Percentiles rank a stretch among this genome's conserved stretches.
phyloP scores from a whole-genome alignment of 2,888 invertebrate species.

The Brachypterus glaber region DNA sequence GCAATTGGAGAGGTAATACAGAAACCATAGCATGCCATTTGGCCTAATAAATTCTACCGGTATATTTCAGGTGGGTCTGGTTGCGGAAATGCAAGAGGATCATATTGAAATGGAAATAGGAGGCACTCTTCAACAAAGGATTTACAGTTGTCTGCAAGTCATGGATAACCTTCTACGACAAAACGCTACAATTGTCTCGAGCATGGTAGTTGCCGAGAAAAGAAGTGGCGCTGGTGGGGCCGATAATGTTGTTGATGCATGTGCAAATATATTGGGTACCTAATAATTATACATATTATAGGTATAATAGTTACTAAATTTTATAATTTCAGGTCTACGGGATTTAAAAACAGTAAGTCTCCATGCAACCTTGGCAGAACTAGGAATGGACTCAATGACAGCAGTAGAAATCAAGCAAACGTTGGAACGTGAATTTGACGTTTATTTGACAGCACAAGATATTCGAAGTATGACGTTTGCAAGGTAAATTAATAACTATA shows the following conservation, averaged over 20 bases:
- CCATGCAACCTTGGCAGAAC: constrained; percentile 69
- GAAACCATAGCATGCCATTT: too few species aligned
- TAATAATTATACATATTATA: background rate
- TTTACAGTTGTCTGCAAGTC: constrained; percentile 52
- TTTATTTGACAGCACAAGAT: constrained; percentile 77
- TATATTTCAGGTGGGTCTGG: constrained; percentile 47
- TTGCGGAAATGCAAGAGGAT: constrained; percentile 48
- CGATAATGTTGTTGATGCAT: constrained; percentile 61
- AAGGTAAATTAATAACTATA: constrained; percentile 39
- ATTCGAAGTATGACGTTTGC: constrained; percentile 72
- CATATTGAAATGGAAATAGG: constrained; percentile 40
- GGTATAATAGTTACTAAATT: background rate
- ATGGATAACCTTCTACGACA: constrained; percentile 64
- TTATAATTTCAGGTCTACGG: background rate
- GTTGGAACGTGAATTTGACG: constrained; percentile 79
- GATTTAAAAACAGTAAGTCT: constrained; percentile 61
- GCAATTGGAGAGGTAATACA: constrained; percentile 76
- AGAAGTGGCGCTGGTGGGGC: constrained; percentile 50
- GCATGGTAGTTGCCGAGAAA: constrained; percentile 84
- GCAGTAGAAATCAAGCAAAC: constrained; percentile 93
- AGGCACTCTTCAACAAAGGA: constrained; percentile 59
- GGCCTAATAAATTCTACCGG: background rate
- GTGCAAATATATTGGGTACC: constrained; percentile 50
- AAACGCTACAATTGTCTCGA: constrained; percentile 55
- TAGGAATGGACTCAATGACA: constrained; percentile 97